A percentile compares a stretch with the other conserved stretches of the same genome.
Conservation (phyloP, 2,797 vertebrate species). For the Silurus aristotelis region DNA sequence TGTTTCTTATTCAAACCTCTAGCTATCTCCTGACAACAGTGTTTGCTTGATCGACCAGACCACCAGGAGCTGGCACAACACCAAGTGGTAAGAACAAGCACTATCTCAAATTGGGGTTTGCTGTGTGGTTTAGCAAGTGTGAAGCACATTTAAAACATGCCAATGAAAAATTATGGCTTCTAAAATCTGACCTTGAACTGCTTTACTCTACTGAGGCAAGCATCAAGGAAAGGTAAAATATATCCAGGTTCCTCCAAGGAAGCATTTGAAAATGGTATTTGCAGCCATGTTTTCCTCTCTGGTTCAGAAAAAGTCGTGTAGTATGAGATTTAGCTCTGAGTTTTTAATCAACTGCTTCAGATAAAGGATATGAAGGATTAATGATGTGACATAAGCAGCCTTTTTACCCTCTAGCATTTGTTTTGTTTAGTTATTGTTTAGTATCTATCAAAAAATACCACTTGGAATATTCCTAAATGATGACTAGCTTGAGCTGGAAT, state of each 20-base stretch:
- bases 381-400: neutral
- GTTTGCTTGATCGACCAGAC: slow-evolving; percentile 41
- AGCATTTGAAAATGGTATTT: neutral
- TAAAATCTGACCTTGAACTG: neutral
- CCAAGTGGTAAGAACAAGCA: slow-evolving; percentile 48
- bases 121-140: slow-evolving; percentile 14
- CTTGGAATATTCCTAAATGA: neutral
- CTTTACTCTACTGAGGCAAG: neutral
- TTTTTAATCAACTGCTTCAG: slow-evolving; percentile 23
- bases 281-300: neutral
- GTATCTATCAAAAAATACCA: neutral
- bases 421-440: slow-evolving; percentile 11
- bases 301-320: neutral
- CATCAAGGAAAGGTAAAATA: neutral
- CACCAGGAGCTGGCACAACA: slow-evolving; percentile 18
- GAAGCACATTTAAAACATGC: neutral
- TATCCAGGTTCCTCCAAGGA: neutral
- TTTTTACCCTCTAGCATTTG: slow-evolving; percentile 2
- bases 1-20: slow-evolving; percentile 16
- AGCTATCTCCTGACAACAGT: slow-evolving; percentile 26
- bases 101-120: slow-evolving; percentile 13
- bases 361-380: neutral
- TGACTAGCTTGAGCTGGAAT: neutral
- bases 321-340: neutral
- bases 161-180: neutral